Evolutionary conservation across 2,113 vertebrate genomes (phyloP).

Genomic region (Nycticryphes semicollaris): DNA sequence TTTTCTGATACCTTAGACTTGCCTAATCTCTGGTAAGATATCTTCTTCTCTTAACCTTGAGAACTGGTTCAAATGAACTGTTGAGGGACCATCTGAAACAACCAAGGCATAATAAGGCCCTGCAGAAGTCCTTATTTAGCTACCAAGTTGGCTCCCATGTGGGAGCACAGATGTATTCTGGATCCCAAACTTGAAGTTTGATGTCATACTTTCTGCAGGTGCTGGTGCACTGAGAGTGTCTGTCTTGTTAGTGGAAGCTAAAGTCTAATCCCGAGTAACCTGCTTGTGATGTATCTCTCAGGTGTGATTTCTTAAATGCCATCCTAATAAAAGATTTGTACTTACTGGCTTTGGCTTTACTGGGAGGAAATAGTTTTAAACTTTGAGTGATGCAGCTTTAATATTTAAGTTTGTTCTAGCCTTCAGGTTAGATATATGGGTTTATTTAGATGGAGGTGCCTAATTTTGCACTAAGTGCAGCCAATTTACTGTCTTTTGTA

Average conservation of each 20-base stretch:
- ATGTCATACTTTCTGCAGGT: neutral
- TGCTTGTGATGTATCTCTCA: neutral
- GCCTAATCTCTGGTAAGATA: neutral
- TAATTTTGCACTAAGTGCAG: neutral
- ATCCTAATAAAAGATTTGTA: neutral
- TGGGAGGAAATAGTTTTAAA: neutral
- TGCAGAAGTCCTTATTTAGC: neutral
- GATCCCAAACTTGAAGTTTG: neutral
- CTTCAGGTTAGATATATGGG: neutral
- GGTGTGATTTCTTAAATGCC: neutral
- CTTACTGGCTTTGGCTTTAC: fast-evolving
- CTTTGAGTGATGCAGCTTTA: neutral
- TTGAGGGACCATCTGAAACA: neutral
- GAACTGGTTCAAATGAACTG: neutral
- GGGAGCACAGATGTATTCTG: neutral
- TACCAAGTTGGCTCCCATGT: neutral
- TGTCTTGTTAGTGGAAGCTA: neutral
- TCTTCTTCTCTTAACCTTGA: neutral
- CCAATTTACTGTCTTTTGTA: neutral
- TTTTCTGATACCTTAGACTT: neutral
- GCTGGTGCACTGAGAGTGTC: neutral
- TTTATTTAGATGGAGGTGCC: neutral
- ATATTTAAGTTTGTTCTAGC: neutral
- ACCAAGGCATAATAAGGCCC: neutral
- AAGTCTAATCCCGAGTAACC: neutral